phyloP scores from a whole-genome alignment of 2,113 vertebrate genomes.

The Malurus melanocephalus region DNA sequence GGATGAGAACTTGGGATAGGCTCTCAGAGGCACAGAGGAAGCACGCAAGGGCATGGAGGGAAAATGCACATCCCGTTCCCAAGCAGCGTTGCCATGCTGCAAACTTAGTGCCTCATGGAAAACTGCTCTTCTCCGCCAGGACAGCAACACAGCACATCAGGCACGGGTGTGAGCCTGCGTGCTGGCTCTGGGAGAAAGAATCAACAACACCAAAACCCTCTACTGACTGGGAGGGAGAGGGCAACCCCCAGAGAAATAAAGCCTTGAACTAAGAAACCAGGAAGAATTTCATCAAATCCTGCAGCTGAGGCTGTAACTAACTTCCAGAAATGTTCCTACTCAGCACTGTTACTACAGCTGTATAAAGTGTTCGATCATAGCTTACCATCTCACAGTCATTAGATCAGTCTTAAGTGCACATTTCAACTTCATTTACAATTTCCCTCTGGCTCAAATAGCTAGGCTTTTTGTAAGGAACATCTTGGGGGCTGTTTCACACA shows the following conservation, averaged over 20 bases:
- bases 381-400: background rate
- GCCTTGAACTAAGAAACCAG: background rate
- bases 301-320: background rate
- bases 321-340: background rate
- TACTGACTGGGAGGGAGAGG: background rate
- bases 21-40: background rate
- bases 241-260: background rate
- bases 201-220: background rate
- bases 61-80: background rate
- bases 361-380: background rate
- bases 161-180: fast-evolving
- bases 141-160: fast-evolving
- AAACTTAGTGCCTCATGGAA: background rate
- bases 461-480: background rate
- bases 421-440: background rate
- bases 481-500: background rate
- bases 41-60: background rate
- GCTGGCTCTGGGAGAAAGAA: background rate
- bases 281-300: background rate
- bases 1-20: background rate
- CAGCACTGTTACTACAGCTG: background rate
- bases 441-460: background rate
- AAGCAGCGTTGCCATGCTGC: background rate
- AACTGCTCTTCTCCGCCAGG: background rate
- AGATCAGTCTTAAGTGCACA: background rate